Evolutionary conservation across 2,113 vertebrate species (phyloP).

Genomic region (Leptobrachium ailaonicum): DNA sequence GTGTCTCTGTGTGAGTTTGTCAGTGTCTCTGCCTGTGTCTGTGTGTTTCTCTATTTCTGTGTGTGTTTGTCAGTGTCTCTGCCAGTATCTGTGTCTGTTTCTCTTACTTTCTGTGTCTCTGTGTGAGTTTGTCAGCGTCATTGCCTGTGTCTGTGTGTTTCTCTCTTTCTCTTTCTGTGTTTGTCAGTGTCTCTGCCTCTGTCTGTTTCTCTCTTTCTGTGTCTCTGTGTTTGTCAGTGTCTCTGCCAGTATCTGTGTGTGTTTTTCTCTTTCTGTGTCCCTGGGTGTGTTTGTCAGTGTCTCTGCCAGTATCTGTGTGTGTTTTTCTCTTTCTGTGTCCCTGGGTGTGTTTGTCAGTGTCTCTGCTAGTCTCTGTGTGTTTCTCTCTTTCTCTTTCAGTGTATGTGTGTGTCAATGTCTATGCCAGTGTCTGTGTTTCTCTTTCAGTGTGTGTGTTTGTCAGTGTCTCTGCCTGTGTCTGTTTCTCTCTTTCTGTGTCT

Average conservation of each 20-base stretch:
- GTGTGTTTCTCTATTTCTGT: not conserved
- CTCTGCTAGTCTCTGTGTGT: not conserved
- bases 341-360: conserved; percentile 21
- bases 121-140: not conserved
- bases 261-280: conserved; percentile 3
- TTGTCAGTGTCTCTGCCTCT: not conserved
- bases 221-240: conserved; percentile 12
- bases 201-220: conserved; percentile 7
- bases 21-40: not conserved
- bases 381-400: conserved; percentile 3
- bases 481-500: not conserved
- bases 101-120: not conserved
- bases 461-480: too few species aligned
- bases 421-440: conserved; percentile 2
- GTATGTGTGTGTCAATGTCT: not conserved
- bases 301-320: not conserved
- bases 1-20: not conserved
- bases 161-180: not conserved
- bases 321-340: conserved; percentile 4
- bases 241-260: not conserved
- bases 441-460: too few species aligned
- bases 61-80: not conserved
- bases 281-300: conserved; percentile 3
- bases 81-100: not conserved
- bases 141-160: not conserved